Base-by-base conservation (phyloP, 1,140 invertebrate species). In the Druon quercuslanigerum region DNA sequence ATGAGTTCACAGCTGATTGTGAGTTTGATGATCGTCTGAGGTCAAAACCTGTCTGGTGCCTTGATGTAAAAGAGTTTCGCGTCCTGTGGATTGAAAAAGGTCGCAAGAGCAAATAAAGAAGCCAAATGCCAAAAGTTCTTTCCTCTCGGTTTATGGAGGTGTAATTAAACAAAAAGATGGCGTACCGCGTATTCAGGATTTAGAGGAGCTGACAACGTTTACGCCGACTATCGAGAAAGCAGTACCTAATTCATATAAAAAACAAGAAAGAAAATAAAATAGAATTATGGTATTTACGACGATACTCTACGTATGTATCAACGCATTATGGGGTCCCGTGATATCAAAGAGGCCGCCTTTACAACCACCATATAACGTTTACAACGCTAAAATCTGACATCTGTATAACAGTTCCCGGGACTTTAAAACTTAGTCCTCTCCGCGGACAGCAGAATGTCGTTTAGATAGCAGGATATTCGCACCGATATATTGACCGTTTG, bases 311-410 rank as follows among this genome's bases (percentile, higher is more conserved):
- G 86, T 85, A 86, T 83, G 84, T 87, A 88, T 87, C 83, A 83
- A 84, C 83, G 83, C 79, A 83, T 87, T 87, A 88, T 84, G 84
- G 80, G 85, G 79, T 83, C 74, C 80, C 80, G 76, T 71, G 81
- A 77, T 89, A 88, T 90, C 88, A 90, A 90, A 90, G 89, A 79
- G 75, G 79, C 89, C 89, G 89, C 85, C 78, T 90, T 90, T 90
- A 90, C 83, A 88, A 82, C 88, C 86, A 81, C 84, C 86, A 87
- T 90, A 90, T 90, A 90, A 85, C 82, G 86, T 90, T 90, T 90
- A 89, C 85, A 83, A 82, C 85, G 79, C 78, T 81, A 86, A 83
- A 88, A 86, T 88, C 87, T 86, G 85, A 90, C 88, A 85, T 90
- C 88, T 90, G 87, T 88, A 89, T 87, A 85, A 86, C 80, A 82